A percentile compares a stretch with the other conserved stretches of the same genome.
phyloP scores from a whole-genome alignment of 2,113 vertebrate species.

The Seriola dumerili region DNA sequence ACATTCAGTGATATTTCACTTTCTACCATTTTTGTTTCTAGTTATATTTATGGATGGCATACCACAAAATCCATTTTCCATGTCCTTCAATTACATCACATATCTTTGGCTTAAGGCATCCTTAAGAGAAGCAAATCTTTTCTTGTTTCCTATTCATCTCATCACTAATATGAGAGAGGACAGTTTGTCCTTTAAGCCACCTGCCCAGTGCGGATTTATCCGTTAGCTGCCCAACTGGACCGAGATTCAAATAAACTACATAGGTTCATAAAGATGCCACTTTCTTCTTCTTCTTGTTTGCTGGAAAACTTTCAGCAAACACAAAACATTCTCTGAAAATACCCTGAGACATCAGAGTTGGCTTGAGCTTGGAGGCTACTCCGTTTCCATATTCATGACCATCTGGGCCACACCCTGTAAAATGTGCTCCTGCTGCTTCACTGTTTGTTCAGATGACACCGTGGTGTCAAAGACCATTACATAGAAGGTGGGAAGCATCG shows the following conservation, averaged over 20 bases:
- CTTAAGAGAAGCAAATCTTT: background rate
- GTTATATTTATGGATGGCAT: background rate
- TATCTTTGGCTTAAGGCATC: background rate
- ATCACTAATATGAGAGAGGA: background rate
- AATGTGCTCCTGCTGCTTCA: conserved; percentile 67
- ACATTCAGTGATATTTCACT: background rate
- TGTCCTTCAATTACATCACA: background rate
- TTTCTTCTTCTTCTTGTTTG: background rate
- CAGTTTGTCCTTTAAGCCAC: conserved; percentile 8
- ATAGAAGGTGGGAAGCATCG: conserved; percentile 56
- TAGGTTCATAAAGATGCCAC: conserved; percentile 4
- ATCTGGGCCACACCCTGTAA: conserved; percentile 76
- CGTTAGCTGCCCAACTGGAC: background rate
- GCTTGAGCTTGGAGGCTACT: conserved; percentile 41
- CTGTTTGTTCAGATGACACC: conserved; percentile 68
- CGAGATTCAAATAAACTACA: conserved; percentile 13
- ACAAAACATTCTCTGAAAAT: conserved; percentile 19
- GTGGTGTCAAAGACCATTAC: conserved; percentile 65
- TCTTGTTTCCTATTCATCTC: background rate
- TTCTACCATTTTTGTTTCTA: background rate
- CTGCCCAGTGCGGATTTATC: conserved; percentile 6
- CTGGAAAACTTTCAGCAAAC: conserved; percentile 35
- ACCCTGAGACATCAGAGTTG: conserved; percentile 33
- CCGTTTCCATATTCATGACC: conserved; percentile 79
- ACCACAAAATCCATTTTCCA: background rate